Evolutionary conservation across 2,113 vertebrate genomes (phyloP).

Genomic region (Andinoacara biseriatus): DNA sequence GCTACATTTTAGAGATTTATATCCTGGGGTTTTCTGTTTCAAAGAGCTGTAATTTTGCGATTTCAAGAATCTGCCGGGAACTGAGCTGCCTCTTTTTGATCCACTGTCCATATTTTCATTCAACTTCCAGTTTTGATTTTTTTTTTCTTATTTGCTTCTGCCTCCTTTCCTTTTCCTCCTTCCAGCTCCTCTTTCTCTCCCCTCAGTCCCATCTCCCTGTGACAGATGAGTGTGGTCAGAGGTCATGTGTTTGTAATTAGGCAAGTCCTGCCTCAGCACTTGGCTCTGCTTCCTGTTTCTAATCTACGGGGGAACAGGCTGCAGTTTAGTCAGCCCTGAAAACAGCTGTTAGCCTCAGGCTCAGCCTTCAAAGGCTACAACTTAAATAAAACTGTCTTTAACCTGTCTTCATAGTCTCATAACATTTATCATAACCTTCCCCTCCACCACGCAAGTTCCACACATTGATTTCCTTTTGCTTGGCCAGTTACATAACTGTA

Average conservation of each 20-base stretch:
- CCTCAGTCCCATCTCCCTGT: neutral
- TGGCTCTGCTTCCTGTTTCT: constrained; percentile 63
- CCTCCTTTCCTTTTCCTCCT: neutral
- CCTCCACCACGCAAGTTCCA: neutral
- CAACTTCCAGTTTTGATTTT: neutral
- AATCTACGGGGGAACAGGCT: constrained; percentile 48
- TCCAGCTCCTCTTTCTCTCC: neutral
- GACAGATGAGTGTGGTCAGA: constrained; percentile 53
- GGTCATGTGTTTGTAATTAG: constrained; percentile 63
- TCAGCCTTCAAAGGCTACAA: constrained; percentile 23
- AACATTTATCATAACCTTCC: constrained; percentile 32
- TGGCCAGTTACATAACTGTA: constrained; percentile 33
- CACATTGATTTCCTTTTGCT: constrained; percentile 19
- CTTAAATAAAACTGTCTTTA: constrained; percentile 47
- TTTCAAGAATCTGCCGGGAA: neutral
- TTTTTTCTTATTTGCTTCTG: neutral
- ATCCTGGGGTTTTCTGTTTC: neutral
- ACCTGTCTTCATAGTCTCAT: constrained; percentile 39
- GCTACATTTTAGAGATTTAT: neutral
- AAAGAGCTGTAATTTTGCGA: neutral
- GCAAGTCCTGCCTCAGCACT: constrained; percentile 40
- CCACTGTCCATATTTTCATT: neutral
- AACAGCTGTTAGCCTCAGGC: constrained; percentile 48
- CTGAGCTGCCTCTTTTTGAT: neutral
- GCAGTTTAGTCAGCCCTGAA: constrained; percentile 21